Conservation (phyloP, 2,888 invertebrate genomes). For the Nipponacmea schrenckii region DNA sequence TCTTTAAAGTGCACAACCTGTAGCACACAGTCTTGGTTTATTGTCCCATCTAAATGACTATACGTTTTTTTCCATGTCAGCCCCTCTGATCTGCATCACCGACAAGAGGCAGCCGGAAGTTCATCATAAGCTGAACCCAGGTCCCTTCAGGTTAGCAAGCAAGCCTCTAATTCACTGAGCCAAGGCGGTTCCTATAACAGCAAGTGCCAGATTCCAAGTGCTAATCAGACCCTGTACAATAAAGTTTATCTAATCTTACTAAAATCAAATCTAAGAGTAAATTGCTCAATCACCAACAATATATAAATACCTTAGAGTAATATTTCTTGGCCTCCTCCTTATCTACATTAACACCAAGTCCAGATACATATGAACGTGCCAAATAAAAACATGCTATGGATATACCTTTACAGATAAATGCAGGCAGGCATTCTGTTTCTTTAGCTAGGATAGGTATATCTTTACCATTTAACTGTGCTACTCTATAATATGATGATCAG, state of each 20-base stretch:
- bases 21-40: no score
- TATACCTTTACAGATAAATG: conserved; percentile 63
- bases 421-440: conserved; percentile 63
- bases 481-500: conserved; percentile 40
- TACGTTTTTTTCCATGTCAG: no score
- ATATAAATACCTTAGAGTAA: conserved; percentile 62
- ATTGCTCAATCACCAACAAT: background rate
- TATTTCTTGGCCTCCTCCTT: conserved; percentile 53
- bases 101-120: no score
- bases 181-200: no score
- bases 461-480: conserved; percentile 47
- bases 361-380: conserved; percentile 62
- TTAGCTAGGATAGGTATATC: conserved; percentile 52
- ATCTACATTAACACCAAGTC: conserved; percentile 58
- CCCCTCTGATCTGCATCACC: no score
- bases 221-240: no score
- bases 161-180: no score
- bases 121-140: no score
- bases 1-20: no score
- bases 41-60: no score
- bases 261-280: background rate
- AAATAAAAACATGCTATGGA: conserved; percentile 64
- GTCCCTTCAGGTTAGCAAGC: no score
- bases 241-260: background rate
- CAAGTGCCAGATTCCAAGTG: background rate